A percentile compares a stretch with the other conserved stretches of the same genome.
Conservation (phyloP, 2,113 vertebrate species). For the Barbus barbus region DNA sequence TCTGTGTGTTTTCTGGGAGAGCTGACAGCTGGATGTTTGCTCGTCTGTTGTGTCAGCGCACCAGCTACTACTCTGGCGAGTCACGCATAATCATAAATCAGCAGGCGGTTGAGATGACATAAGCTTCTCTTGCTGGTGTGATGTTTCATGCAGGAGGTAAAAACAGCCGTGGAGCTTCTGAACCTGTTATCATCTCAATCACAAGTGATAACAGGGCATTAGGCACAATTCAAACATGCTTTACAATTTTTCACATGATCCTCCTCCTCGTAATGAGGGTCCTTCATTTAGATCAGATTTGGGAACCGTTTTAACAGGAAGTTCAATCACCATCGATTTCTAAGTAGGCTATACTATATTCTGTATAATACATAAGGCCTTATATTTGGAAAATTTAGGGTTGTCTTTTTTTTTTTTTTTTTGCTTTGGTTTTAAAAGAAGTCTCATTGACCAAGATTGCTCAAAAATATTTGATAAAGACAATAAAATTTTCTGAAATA, state of each 20-base stretch:
- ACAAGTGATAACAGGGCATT: slow-evolving; percentile 35
- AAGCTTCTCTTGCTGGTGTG: slow-evolving; percentile 40
- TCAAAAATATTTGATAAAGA: not conserved
- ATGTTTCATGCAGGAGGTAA: slow-evolving; percentile 42
- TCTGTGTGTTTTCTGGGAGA: slow-evolving; percentile 15
- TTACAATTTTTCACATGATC: slow-evolving; percentile 38
- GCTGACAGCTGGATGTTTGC: slow-evolving; percentile 50
- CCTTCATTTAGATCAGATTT: not conserved
- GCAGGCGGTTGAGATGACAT: slow-evolving; percentile 38
- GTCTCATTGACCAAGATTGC: not conserved
- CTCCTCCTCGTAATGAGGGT: not conserved
- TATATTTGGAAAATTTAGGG: too few species aligned
- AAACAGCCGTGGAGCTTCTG: slow-evolving; percentile 43
- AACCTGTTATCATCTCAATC: slow-evolving; percentile 51
- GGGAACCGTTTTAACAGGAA: not conserved
- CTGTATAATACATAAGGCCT: too few species aligned
- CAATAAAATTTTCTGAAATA: not conserved
- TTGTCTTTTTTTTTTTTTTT: too few species aligned
- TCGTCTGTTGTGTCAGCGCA: slow-evolving; percentile 20
- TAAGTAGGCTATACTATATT: too few species aligned
- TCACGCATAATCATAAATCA: slow-evolving; percentile 49
- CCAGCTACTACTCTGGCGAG: too few species aligned
- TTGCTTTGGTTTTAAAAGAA: too few species aligned
- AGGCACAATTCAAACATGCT: slow-evolving; percentile 20
- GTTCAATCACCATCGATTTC: too few species aligned